Percentiles rank a stretch among this genome's conserved stretches.
These are phyloP conservation scores for Sprattus sprattus DNA, from an alignment of 2,113 vertebrate genomes.

Conservation along the genomic window DNA sequence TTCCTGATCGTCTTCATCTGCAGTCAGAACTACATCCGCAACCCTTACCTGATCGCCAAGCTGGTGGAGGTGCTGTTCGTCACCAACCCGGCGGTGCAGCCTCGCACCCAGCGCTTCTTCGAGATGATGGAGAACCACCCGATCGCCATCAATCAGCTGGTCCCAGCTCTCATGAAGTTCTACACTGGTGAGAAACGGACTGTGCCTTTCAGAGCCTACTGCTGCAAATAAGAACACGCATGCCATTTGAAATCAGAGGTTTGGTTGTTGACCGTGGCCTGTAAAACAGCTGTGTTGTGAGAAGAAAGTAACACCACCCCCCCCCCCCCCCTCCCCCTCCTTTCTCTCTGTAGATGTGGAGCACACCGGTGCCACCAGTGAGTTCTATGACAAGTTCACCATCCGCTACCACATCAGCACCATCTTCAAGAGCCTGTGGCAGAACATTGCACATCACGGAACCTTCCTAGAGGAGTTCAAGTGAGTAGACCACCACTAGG, in stretches of 20 bases:
- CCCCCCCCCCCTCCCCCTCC: no score
- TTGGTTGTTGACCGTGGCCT: no score
- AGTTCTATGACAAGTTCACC: slow-evolving; percentile 99
- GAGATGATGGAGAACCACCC: slow-evolving; percentile 99
- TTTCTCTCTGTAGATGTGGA: slow-evolving; percentile 85
- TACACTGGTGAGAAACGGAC: slow-evolving; percentile 82
- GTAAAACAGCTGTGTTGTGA: not conserved
- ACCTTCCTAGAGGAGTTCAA: slow-evolving; percentile 99
- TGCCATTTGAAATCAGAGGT: no score
- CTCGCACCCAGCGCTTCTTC: slow-evolving; percentile 94
- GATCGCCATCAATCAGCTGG: slow-evolving; percentile 88
- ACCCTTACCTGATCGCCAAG: slow-evolving; percentile 96
- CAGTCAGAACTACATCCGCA: slow-evolving; percentile 98
- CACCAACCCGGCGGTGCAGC: slow-evolving; percentile 96
- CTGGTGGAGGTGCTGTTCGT: slow-evolving; percentile 98
- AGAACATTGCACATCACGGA: slow-evolving; percentile 95
- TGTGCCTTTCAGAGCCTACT: not conserved
- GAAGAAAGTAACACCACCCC: not conserved
- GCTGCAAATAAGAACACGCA: no score
- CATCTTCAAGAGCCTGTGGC: slow-evolving; percentile 99
- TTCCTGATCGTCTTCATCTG: slow-evolving; percentile 98
- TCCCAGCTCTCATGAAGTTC: slow-evolving; percentile 99
- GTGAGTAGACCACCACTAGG: slow-evolving; percentile 73
- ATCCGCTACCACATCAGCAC: slow-evolving; percentile 99
- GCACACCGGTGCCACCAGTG: slow-evolving; percentile 95